These are phyloP conservation scores for Sinodicranocentrus sp. DNA, from an alignment of 2,888 invertebrate genomes.

Conservation along the genomic window DNA sequence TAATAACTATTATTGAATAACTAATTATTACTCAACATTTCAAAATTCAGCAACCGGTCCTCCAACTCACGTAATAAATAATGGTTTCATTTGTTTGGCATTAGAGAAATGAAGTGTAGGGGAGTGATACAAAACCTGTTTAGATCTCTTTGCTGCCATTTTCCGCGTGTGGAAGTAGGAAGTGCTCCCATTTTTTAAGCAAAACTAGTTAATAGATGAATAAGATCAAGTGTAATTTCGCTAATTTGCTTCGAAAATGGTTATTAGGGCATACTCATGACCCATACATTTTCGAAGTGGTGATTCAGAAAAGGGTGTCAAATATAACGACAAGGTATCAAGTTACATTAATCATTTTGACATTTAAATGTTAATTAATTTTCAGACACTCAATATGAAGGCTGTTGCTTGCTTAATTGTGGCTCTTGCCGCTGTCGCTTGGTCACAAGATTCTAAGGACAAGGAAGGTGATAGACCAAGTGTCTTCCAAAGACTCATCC, in stretches of 20 bases:
- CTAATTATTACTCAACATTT: constrained; percentile 11
- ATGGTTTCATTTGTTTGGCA: constrained; percentile 19
- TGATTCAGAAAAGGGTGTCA: background rate
- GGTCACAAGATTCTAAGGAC: constrained; percentile 79
- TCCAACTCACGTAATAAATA: background rate
- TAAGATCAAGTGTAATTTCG: constrained; percentile 9
- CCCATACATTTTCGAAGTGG: background rate
- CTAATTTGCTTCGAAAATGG: too few species aligned
- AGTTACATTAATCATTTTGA: too few species aligned
- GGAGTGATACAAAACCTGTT: constrained; percentile 14
- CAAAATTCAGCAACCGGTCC: constrained; percentile 45
- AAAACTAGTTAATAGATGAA: background rate
- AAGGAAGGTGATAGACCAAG: constrained; percentile 82
- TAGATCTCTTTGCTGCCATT: background rate
- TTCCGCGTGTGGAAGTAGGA: constrained; percentile 44
- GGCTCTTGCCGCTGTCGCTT: constrained; percentile 81
- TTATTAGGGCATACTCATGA: too few species aligned
- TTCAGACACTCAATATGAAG: constrained; percentile 74
- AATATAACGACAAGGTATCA: background rate
- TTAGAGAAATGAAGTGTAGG: background rate
- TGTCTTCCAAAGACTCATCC: constrained; percentile 89
- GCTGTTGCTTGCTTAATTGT: constrained; percentile 79
- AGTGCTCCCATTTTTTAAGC: constrained; percentile 23
- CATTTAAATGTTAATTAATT: too few species aligned
- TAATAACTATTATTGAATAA: constrained; percentile 8